Evolutionary conservation across 2,888 invertebrate genomes (phyloP).

Genomic region (Calliphora vomitoria): DNA sequence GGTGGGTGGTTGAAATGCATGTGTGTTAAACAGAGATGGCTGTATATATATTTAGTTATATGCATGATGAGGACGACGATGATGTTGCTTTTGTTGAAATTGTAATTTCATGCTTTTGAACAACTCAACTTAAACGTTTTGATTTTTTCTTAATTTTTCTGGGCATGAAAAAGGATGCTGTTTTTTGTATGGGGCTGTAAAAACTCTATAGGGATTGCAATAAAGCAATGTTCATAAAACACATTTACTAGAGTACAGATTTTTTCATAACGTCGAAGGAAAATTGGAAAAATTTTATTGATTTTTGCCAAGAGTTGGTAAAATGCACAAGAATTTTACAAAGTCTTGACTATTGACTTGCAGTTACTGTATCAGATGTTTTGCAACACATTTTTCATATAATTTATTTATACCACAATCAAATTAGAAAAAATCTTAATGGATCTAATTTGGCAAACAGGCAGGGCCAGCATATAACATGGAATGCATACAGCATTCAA

Average conservation of each 20-base stretch:
- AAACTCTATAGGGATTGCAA: not conserved
- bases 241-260: conserved; percentile 5
- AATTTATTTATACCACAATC: conserved; percentile 65
- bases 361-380: conserved; percentile 29
- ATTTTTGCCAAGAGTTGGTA: not conserved
- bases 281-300: conserved; percentile 22
- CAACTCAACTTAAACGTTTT: conserved; percentile 38
- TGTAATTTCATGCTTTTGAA: conserved; percentile 70
- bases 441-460: conserved; percentile 70
- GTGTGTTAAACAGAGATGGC: conserved; percentile 54
- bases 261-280: not conserved
- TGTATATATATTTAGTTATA: not conserved
- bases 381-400: conserved; percentile 66
- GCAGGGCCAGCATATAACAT: conserved; percentile 37
- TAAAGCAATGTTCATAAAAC: conserved; percentile 25
- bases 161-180: conserved; percentile 52
- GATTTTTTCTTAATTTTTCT: conserved; percentile 14
- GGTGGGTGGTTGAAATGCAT: conserved; percentile 41
- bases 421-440: conserved; percentile 73
- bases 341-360: not conserved
- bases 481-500: conserved; percentile 26
- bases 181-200: not conserved
- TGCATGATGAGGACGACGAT: not conserved
- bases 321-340: not conserved
- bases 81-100: conserved; percentile 27